Evolutionary conservation across 1,140 invertebrate species (phyloP), one percentile per base, ranked within the genome.

Genomic region (Solenopsis fugax): DNA sequence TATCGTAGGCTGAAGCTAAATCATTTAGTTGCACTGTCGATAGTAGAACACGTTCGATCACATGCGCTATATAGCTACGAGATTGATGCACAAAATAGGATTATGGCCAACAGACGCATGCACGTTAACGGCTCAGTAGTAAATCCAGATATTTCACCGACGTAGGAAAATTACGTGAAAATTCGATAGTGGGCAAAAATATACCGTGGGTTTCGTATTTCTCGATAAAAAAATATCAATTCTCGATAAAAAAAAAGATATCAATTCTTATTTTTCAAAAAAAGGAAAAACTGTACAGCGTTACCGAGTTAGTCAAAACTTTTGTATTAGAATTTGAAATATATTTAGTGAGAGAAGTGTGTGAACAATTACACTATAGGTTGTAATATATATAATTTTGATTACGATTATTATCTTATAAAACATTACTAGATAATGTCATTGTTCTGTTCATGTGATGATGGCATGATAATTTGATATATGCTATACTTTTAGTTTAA

Each of bases 141-240:
- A 85, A 85, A 85, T 64, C 84, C 75, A 85, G 84, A 85, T 85
- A 85, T 85, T 85, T 52, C 73, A 12, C 75, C 60, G 60, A 85
- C 84, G 21, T 75, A 60, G 54, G 80, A 73, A 84, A 84, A 75
- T 84, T 75, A 71, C 41, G 29, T 45, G 67, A 69, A 69, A 69
- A 69, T 48, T 73, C 54, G 24, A 45, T 60, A 34, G 52, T 34
- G 29, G 13, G 10, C 52, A 34, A 72, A 60, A 82, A 37, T 82
- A 9, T 45, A n/a, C 3, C 12, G 58, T 41, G 13, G 41, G 4
- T 50, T 37, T 72, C 18, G 10, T 37, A n/a, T 45, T 18, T 64
- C 18, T 18, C 52, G 24, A 73, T 82, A 60, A 82, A 73, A 65
- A 58, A 37, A 16, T 73, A 62, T 82, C 1, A 41, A 58, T 50